Evolutionary conservation across 2,113 vertebrate genomes (phyloP), one percentile per base, ranked within the genome.

Genomic region (Silurus meridionalis): DNA sequence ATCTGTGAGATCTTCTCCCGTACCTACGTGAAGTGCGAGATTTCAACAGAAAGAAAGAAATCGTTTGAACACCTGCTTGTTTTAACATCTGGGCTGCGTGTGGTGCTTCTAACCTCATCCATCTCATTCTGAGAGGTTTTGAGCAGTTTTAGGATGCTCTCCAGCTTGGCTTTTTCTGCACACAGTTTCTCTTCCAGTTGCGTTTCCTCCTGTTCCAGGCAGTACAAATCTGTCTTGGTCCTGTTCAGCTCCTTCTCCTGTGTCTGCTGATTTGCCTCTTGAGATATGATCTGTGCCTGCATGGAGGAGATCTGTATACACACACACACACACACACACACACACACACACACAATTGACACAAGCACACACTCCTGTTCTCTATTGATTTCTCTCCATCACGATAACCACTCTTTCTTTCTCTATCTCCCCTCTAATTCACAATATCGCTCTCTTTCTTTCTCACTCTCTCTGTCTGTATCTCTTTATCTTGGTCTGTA

Each of bases 81-180:
- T 37, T 37, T 0, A 37, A 37, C 37, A 37, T 37, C 37, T 37
- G 37, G 37, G 37, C 2, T 37, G 37, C 37, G 37, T 64, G 72
- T 79, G 71, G n/a, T 5, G 25, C 63, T 46, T 28, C 89, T 87
- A 71, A 99, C 98, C 98, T 99, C 97, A 87, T 94, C 97, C 92
- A 99, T 97, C 91, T 99, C 98, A 3, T 99, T 97, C 86, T 99
- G 97, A 0, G 98, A 98, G 84, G 95, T 96, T 88, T 95, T 96
- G 61, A 99, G 92, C 1, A 98, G 98, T 87, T 97, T 97, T 19
- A 96, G 92, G 84, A 99, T 97, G 87, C 97, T 97, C 86, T 99
- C 97, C 78, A 99, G 95, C 87, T 99, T 97, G 48, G 95, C 95
- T 0, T 95, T 96, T 8, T 97, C 97, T 0, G 97, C 95, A 87